These are phyloP conservation scores for Anaspis maculata DNA, from an alignment of 2,888 invertebrate genomes.

Conservation along the genomic window DNA sequence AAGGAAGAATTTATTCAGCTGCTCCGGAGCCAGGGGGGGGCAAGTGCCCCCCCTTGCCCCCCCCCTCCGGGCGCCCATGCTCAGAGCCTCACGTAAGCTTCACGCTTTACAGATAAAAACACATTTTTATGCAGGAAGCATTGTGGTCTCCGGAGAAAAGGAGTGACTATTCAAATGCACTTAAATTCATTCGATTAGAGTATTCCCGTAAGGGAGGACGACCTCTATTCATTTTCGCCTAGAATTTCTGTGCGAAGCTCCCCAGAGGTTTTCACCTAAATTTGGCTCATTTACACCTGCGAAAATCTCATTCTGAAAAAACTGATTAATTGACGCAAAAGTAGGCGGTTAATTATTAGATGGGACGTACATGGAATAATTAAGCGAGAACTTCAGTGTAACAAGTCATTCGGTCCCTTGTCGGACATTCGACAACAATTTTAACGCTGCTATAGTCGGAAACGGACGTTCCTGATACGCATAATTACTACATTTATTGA, in stretches of 20 bases:
- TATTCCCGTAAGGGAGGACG: constrained; percentile 5
- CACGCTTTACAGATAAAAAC: too few species aligned
- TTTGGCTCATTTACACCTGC: not conserved
- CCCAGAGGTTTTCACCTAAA: not conserved
- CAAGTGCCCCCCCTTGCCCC: too few species aligned
- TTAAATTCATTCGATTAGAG: constrained; percentile 9
- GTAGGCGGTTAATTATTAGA: constrained; percentile 12
- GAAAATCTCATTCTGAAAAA: not conserved
- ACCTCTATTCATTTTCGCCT: too few species aligned
- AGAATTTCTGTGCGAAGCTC: not conserved
- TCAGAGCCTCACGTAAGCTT: not conserved
- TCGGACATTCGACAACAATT: constrained; percentile 15
- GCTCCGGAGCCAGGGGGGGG: too few species aligned
- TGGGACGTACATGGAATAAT: constrained; percentile 11
- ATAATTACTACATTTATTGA: constrained; percentile 20
- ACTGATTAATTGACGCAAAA: constrained; percentile 13
- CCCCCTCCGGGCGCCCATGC: too few species aligned
- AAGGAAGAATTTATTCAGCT: not conserved
- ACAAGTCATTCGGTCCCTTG: constrained; percentile 10
- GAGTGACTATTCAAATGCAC: constrained; percentile 10
- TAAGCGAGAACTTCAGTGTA: constrained; percentile 13
- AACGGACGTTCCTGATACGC: constrained; percentile 20
- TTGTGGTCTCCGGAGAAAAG: not conserved
- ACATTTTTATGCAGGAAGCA: too few species aligned
- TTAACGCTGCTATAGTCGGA: constrained; percentile 15